Percentiles rank a stretch among this genome's conserved stretches.
Conservation (phyloP, 2,888 invertebrate species). For the Ariolimax columbianus region DNA sequence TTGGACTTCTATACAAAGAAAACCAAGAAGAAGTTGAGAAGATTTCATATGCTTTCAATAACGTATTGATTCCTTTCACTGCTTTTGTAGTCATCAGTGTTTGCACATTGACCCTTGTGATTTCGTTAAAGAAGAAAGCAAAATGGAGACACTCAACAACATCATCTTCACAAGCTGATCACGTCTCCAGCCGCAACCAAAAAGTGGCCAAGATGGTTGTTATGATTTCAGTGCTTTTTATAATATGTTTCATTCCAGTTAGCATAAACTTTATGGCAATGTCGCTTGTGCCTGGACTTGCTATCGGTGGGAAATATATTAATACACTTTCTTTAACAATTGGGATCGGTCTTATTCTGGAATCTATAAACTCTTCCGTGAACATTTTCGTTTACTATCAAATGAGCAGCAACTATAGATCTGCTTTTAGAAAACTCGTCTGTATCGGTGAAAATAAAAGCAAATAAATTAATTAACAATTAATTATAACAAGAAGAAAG, state of each 20-base stretch:
- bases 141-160: neutral
- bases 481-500: neutral
- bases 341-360: neutral
- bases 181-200: neutral
- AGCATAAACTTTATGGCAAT: constrained; percentile 1
- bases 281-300: neutral
- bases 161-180: neutral
- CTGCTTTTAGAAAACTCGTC: neutral
- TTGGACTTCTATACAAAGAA: neutral
- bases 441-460: neutral
- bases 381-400: constrained; percentile 15
- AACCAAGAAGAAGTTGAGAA: neutral
- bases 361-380: constrained; percentile 15
- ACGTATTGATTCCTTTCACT: neutral
- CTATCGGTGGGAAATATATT: neutral
- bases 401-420: constrained; percentile 18
- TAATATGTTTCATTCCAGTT: constrained; percentile 7
- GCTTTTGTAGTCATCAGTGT: constrained; percentile 3
- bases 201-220: constrained; percentile 26
- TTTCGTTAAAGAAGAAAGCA: neutral
- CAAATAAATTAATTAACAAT: neutral
- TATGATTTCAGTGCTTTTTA: neutral
- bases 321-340: neutral
- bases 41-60: neutral
- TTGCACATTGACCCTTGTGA: neutral